Evolutionary conservation across 2,113 vertebrate genomes (phyloP).

Genomic region (Clarias batrachus): DNA sequence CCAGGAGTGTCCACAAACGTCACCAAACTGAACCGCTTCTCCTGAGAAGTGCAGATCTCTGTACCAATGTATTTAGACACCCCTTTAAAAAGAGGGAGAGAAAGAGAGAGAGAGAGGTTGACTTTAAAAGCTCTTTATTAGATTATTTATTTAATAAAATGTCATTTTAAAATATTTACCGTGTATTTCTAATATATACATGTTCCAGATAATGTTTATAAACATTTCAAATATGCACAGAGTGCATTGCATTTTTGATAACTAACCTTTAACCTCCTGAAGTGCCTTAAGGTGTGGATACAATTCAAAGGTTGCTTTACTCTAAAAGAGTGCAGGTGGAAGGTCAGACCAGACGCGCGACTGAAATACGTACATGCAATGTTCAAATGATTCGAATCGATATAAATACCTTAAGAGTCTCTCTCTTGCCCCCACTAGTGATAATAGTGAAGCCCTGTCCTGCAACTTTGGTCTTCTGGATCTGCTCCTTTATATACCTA

Average conservation of each 20-base stretch:
- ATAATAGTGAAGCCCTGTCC: constrained; percentile 82
- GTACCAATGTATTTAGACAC: constrained; percentile 79
- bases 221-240: constrained; percentile 37
- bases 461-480: constrained; percentile 79
- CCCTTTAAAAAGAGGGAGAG: constrained; percentile 59
- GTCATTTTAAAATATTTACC: background rate
- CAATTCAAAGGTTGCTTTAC: constrained; percentile 79
- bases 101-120: background rate
- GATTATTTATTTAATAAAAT: background rate
- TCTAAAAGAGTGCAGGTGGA: constrained; percentile 59
- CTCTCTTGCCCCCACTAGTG: constrained; percentile 79
- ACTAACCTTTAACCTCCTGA: constrained; percentile 79
- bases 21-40: constrained; percentile 81
- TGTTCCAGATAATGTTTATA: background rate
- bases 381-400: background rate
- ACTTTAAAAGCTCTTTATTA: background rate
- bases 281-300: constrained; percentile 82
- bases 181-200: too few species aligned
- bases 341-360: background rate
- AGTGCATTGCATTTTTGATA: background rate
- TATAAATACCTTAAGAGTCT: constrained; percentile 79
- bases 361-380: background rate
- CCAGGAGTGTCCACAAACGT: constrained; percentile 82
- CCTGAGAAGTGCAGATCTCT: constrained; percentile 79
- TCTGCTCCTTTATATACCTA: constrained; percentile 84